Base-by-base conservation (phyloP, 2,113 vertebrate species). In the Halichoeres trimaculatus region DNA sequence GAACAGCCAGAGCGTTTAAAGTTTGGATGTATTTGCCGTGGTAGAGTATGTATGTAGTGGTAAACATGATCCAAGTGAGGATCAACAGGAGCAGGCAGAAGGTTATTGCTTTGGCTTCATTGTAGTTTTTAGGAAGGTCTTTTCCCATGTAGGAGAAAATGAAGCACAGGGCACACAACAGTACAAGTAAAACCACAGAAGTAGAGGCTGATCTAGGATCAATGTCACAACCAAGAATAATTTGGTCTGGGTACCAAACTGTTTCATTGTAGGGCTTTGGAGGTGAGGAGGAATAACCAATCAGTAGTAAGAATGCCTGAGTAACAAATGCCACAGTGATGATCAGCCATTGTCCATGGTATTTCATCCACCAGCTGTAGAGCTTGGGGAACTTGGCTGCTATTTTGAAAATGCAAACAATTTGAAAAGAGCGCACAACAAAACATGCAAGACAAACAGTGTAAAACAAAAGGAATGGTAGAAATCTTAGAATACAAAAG, bases 71-170 rank as follows among this genome's bases (percentile, higher is more conserved):
- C 93, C 95, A 95, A 61, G 91, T 93, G 41, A 93, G 40, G 13
- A 95, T 93, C 51, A 93, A 92, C 66, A 96, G 81, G 14, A 97
- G 87, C 36, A 97, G 87, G 74, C 95, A 93, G 82, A 95, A 95
- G 0, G 96, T 95, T 70, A 97, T 94, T 19, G 94, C 91, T 88
- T 96, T 97, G 69, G 96, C 95, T 76, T 97, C 96, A 0, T 93
- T 97, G 87, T 98, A 97, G 81, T 95, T 95, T 79, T 96, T 95
- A 0, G 97, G 96, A 8, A 97, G 95, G 64, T 96, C 95, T 54
- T 95, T 96, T 45, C 95, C 96, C 90, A 93, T 90, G 85, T 96
- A 97, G 76, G 95, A 96, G 81, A 96, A 95, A 58, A 67, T 61
- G 17, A 96, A 97, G 84, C 96, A 95, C 24, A 93, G 62, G 30